Conservation (phyloP, 1,140 invertebrate species). For the Metopolophium dirhodum region DNA sequence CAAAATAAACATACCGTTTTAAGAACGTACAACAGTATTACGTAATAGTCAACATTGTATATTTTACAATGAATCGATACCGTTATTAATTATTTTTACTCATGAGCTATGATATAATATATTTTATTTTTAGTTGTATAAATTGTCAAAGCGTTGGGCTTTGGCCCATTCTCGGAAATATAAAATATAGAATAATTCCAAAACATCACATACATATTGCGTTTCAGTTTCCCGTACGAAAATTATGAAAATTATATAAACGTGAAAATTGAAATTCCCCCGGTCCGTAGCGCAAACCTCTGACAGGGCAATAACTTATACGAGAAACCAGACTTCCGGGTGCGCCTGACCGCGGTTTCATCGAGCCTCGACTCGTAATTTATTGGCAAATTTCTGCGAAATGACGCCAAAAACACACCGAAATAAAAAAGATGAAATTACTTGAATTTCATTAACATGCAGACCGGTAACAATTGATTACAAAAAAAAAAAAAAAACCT, state of each 20-base stretch:
- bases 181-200: neutral
- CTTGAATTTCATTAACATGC: slow-evolving; percentile 46
- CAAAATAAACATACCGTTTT: neutral
- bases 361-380: neutral
- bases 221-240: neutral
- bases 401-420: neutral
- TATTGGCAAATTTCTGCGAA: neutral
- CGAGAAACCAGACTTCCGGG: slow-evolving; percentile 3
- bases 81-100: neutral
- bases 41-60: neutral
- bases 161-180: neutral
- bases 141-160: neutral
- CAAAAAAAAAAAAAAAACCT: slow-evolving; percentile 9
- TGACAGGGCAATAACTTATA: slow-evolving; percentile 2
- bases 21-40: neutral
- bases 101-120: too few species aligned
- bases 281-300: neutral
- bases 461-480: slow-evolving; percentile 43
- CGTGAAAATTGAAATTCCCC: neutral
- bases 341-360: neutral
- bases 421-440: slow-evolving; percentile 10
- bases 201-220: neutral
- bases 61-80: neutral
- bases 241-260: neutral
- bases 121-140: neutral